phyloP scores from a whole-genome alignment of 2,797 vertebrate species.

The Scleropages formosus region DNA sequence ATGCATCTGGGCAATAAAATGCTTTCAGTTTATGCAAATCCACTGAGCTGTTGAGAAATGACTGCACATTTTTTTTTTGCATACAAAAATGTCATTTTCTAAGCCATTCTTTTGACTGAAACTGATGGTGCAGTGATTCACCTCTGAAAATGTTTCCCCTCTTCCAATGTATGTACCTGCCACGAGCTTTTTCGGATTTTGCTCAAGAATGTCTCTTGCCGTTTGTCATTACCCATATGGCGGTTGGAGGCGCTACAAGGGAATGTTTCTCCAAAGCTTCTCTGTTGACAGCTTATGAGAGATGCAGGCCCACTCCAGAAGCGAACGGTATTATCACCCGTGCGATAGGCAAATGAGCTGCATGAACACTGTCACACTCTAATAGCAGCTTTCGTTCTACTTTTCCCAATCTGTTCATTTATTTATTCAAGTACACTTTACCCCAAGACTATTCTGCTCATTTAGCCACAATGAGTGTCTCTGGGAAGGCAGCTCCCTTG shows the following conservation, averaged over 20 bases:
- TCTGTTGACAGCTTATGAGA: background rate
- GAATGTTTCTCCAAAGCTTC: background rate
- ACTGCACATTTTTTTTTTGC: no score
- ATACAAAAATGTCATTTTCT: no score
- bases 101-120: no score
- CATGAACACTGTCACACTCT: conserved; percentile 4
- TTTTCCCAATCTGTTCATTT: conserved; percentile 14
- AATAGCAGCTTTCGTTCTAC: background rate
- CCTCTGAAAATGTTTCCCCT: background rate
- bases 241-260: background rate
- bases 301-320: background rate
- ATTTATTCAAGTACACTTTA: conserved; percentile 28
- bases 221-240: background rate
- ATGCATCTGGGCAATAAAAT: no score
- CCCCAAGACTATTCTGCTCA: conserved; percentile 21
- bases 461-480: background rate
- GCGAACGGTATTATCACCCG: background rate
- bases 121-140: no score
- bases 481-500: background rate
- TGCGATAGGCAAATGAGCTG: conserved; percentile 10
- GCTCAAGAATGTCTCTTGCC: background rate
- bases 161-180: background rate
- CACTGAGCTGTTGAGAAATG: no score
- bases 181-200: background rate
- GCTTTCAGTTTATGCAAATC: no score